Evolutionary conservation across 2,113 vertebrate species (phyloP).

Genomic region (Hyla sarda): DNA sequence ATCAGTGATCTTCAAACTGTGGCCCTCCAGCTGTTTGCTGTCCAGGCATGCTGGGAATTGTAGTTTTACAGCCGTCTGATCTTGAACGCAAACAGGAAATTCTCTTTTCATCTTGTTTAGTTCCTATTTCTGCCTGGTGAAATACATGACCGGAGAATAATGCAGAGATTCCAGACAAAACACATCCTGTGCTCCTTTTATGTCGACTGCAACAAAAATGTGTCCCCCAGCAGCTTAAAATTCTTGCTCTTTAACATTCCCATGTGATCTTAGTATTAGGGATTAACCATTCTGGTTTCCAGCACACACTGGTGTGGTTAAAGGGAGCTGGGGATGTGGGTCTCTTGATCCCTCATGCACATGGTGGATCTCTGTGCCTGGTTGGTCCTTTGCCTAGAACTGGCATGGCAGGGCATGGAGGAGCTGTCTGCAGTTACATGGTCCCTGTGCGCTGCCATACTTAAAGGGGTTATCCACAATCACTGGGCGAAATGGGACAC

Average conservation of each 20-base stretch:
- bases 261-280: background rate
- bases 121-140: background rate
- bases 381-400: too few species aligned
- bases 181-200: background rate
- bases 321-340: background rate
- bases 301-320: background rate
- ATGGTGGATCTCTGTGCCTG: too few species aligned
- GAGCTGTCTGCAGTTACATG: too few species aligned
- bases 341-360: too few species aligned
- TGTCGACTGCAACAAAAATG: background rate
- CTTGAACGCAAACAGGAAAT: background rate
- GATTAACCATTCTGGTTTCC: background rate
- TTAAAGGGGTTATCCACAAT: too few species aligned
- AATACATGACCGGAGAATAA: background rate
- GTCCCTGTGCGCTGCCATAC: too few species aligned
- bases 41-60: too few species aligned
- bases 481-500: too few species aligned
- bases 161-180: background rate
- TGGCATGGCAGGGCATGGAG: too few species aligned
- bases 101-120: slow-evolving; percentile 2
- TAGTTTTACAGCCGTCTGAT: background rate
- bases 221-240: background rate
- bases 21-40: too few species aligned
- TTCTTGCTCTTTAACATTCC: slow-evolving; percentile 14
- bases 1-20: too few species aligned